phyloP scores from a whole-genome alignment of 2,113 vertebrate genomes.

The Cromileptes altivelis region DNA sequence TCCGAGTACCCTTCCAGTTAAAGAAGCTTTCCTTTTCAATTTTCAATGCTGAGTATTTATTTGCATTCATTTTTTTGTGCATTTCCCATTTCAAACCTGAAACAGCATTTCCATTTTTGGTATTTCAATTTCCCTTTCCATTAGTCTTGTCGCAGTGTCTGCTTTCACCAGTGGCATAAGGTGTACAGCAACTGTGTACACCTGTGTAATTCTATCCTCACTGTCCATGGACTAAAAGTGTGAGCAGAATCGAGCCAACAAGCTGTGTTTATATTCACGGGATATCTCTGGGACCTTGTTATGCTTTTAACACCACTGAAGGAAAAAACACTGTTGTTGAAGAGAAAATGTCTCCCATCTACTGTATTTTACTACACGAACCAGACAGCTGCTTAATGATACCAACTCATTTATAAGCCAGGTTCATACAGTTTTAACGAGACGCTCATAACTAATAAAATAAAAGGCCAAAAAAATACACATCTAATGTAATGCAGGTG shows the following conservation, averaged over 20 bases:
- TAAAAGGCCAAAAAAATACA: no score
- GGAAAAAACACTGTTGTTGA: not conserved
- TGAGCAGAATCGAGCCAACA: not conserved
- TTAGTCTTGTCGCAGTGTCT: not conserved
- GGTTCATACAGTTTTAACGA: not conserved
- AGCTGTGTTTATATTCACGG: not conserved
- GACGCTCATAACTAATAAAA: not conserved
- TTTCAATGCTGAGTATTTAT: not conserved
- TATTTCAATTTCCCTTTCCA: slow-evolving; percentile 11
- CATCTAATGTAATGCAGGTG: no score
- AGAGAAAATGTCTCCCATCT: not conserved
- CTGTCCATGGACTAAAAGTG: not conserved
- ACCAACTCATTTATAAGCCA: not conserved
- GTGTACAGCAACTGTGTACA: not conserved
- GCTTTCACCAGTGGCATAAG: not conserved
- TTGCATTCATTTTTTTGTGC: not conserved
- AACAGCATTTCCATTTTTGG: not conserved
- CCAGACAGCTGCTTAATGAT: slow-evolving; percentile 6
- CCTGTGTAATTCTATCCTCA: slow-evolving; percentile 8
- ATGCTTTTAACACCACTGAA: not conserved
- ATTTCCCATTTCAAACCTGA: not conserved
- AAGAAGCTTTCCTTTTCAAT: not conserved
- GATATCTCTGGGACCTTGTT: not conserved
- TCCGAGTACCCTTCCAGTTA: no score
- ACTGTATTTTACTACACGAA: not conserved